Evolutionary conservation across 1,140 invertebrate genomes (phyloP).

Genomic region (Philotrypesis tridentata): DNA sequence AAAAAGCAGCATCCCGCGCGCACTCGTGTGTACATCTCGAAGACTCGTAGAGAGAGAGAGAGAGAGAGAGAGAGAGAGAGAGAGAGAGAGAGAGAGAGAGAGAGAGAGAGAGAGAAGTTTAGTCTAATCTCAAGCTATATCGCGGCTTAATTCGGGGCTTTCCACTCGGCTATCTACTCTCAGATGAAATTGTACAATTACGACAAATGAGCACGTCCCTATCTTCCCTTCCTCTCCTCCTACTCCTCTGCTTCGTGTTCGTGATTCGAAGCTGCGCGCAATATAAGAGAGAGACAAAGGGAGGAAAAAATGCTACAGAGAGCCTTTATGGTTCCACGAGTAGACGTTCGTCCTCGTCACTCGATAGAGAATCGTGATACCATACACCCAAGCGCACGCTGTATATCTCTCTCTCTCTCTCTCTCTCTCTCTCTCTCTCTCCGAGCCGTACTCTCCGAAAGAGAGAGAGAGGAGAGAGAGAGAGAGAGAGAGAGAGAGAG

Average conservation of each 20-base stretch:
- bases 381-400: constrained; percentile 45
- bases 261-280: constrained; percentile 35
- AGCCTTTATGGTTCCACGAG: constrained; percentile 44
- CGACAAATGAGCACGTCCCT: constrained; percentile 26
- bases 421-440: neutral
- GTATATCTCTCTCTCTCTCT: constrained; percentile 19
- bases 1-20: too few relatives aligned
- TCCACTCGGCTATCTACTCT: neutral
- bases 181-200: constrained; percentile 44
- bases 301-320: constrained; percentile 23
- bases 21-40: too few relatives aligned
- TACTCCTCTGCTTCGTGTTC: neutral
- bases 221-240: neutral
- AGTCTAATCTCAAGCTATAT: too few relatives aligned
- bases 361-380: constrained; percentile 53
- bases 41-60: too few relatives aligned
- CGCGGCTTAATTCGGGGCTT: neutral
- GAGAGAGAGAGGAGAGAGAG: constrained; percentile 16
- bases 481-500: constrained; percentile 11
- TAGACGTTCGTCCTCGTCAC: constrained; percentile 47
- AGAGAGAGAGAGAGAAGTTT: too few relatives aligned
- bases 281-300: constrained; percentile 32
- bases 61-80: too few relatives aligned
- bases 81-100: too few relatives aligned
- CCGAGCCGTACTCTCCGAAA: neutral